Conservation (phyloP, 2,888 invertebrate species). For the Palloptera scutellata region DNA sequence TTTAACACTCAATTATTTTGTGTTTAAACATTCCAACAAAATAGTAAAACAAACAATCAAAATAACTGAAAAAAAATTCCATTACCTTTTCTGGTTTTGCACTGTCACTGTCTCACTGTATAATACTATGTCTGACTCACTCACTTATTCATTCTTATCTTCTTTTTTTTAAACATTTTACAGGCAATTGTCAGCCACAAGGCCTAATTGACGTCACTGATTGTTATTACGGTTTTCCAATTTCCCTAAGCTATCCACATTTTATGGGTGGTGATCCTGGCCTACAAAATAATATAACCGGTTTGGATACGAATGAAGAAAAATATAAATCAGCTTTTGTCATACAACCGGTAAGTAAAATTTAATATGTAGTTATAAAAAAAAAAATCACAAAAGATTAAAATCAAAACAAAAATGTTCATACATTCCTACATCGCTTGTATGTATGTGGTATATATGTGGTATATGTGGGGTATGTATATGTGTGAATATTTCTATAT, state of each 20-base stretch:
- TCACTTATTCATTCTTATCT: slow-evolving; percentile 3
- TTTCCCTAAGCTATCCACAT: slow-evolving; percentile 87
- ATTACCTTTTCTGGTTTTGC: neutral
- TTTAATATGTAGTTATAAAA: neutral
- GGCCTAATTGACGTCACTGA: slow-evolving; percentile 85
- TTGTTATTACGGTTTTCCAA: slow-evolving; percentile 91
- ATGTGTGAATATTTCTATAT: neutral
- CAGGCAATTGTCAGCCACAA: slow-evolving; percentile 73
- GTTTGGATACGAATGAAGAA: slow-evolving; percentile 71
- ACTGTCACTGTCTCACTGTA: slow-evolving; percentile 4
- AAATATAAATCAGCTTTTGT: slow-evolving; percentile 76
- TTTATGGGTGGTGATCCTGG: slow-evolving; percentile 78
- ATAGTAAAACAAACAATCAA: too few relatives aligned
- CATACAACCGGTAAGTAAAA: slow-evolving; percentile 76
- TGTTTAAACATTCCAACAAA: too few relatives aligned
- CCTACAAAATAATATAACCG: slow-evolving; percentile 73
- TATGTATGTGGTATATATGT: neutral
- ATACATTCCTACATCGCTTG: neutral
- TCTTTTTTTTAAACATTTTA: slow-evolving; percentile 37
- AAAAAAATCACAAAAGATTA: neutral
- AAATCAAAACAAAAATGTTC: slow-evolving; percentile 2
- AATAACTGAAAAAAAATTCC: neutral
- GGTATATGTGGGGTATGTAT: neutral
- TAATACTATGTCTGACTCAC: slow-evolving; percentile 23
- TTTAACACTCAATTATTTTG: too few relatives aligned